Percentiles rank a stretch among this genome's conserved stretches.
Evolutionary conservation across 1,140 invertebrate species (phyloP).

Genomic region (Scaptomyza pallida): DNA sequence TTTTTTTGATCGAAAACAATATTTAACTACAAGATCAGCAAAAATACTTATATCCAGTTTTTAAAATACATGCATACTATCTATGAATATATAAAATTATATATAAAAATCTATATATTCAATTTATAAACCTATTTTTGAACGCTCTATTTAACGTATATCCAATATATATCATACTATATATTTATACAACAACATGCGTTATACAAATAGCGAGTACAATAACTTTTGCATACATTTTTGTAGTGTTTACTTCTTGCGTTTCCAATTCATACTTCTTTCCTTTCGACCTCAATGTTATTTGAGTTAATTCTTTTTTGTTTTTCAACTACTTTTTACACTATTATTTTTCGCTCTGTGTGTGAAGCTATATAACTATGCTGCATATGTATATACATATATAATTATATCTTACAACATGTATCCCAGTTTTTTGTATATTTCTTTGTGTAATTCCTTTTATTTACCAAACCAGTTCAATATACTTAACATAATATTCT

Average conservation of each 20-base stretch:
- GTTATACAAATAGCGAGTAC: conserved; percentile 41
- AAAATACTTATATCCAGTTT: conserved; percentile 32
- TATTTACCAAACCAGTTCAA: conserved; percentile 1
- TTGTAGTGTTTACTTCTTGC: conserved; percentile 72
- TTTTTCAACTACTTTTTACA: background rate
- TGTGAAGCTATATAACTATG: conserved; percentile 29
- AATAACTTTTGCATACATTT: conserved; percentile 75
- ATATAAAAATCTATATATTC: conserved; percentile 37
- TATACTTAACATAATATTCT: background rate
- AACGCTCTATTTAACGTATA: conserved; percentile 55
- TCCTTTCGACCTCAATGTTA: conserved; percentile 49
- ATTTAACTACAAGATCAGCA: conserved; percentile 20
- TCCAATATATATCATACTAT: conserved; percentile 47
- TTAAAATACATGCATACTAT: conserved; percentile 58
- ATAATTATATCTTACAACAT: conserved; percentile 13
- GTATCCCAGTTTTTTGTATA: conserved; percentile 24
- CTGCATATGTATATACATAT: conserved; percentile 9
- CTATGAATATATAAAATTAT: conserved; percentile 43
- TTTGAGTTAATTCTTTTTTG: conserved; percentile 5
- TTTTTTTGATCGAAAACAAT: too few species aligned
- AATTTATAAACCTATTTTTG: conserved; percentile 52
- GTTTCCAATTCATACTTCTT: conserved; percentile 40
- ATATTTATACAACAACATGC: conserved; percentile 38
- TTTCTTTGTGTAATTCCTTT: conserved; percentile 10
- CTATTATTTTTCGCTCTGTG: conserved; percentile 18